Evolutionary conservation across 2,113 vertebrate genomes (phyloP).

Genomic region (Panthera tigris): DNA sequence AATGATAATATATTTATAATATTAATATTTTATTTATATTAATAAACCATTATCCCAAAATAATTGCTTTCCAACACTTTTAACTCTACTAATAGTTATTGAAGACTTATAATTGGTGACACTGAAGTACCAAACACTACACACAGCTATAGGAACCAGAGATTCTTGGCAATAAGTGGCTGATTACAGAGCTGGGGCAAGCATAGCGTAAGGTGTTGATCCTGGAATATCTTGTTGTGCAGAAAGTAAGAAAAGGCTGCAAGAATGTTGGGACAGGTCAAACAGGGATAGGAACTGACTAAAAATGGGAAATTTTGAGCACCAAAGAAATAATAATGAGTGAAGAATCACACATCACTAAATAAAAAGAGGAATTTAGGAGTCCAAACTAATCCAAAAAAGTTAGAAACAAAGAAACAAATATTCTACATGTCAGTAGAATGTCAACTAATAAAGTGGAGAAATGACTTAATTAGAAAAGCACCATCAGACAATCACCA

Average conservation of each 20-base stretch:
- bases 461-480: neutral
- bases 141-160: neutral
- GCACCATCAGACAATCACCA: neutral
- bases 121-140: neutral
- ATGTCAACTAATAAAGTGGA: neutral
- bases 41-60: neutral
- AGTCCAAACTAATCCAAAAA: neutral
- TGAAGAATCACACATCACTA: neutral
- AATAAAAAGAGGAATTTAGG: neutral
- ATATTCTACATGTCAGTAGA: neutral
- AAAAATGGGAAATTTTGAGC: neutral
- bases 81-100: neutral
- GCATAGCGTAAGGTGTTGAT: neutral
- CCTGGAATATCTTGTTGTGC: neutral
- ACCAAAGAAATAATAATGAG: neutral
- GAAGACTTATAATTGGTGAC: neutral
- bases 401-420: neutral
- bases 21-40: neutral
- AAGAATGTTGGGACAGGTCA: neutral
- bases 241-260: neutral
- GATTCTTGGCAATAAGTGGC: neutral
- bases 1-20: neutral
- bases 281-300: neutral
- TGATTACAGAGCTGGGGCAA: accelerated
- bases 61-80: neutral